Percentiles rank a stretch among this genome's conserved stretches.
Evolutionary conservation across 2,797 vertebrate genomes (phyloP).

Genomic region (Eutrigla gurnardus): DNA sequence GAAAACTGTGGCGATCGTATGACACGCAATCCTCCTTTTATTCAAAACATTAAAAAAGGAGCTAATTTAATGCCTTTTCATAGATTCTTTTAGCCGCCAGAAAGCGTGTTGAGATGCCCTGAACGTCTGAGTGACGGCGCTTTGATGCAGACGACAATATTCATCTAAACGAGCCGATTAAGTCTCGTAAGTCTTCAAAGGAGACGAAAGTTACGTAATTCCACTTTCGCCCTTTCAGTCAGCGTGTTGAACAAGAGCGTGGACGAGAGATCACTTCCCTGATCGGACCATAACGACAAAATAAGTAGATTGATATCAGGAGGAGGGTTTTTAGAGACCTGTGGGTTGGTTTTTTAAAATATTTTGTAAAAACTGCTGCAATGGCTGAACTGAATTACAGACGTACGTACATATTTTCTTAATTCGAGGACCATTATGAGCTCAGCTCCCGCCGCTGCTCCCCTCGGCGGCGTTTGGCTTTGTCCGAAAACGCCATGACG

Average conservation of each 20-base stretch:
- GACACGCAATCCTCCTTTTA: conserved; percentile 32
- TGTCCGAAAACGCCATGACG: conserved; percentile 33
- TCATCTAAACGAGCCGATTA: background rate
- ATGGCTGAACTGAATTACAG: conserved; percentile 13
- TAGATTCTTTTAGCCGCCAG: background rate
- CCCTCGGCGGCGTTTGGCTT: conserved; percentile 37
- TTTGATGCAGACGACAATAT: too few species aligned
- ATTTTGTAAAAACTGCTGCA: too few species aligned
- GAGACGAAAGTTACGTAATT: background rate
- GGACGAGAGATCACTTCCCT: background rate
- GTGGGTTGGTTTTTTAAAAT: too few species aligned
- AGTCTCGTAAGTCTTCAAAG: background rate
- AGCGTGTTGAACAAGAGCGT: background rate
- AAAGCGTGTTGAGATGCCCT: background rate
- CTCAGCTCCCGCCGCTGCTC: conserved; percentile 21
- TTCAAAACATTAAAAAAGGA: conserved; percentile 17
- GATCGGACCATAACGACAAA: background rate
- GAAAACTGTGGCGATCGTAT: conserved; percentile 28
- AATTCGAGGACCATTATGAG: conserved; percentile 24
- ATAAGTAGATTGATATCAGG: background rate
- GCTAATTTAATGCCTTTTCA: conserved; percentile 40
- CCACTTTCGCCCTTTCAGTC: background rate
- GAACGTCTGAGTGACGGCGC: background rate
- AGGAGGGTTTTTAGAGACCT: background rate
- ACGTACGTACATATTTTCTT: conserved; percentile 34